Conservation (phyloP, 2,113 vertebrate species). For the Crotophaga sulcirostris region DNA sequence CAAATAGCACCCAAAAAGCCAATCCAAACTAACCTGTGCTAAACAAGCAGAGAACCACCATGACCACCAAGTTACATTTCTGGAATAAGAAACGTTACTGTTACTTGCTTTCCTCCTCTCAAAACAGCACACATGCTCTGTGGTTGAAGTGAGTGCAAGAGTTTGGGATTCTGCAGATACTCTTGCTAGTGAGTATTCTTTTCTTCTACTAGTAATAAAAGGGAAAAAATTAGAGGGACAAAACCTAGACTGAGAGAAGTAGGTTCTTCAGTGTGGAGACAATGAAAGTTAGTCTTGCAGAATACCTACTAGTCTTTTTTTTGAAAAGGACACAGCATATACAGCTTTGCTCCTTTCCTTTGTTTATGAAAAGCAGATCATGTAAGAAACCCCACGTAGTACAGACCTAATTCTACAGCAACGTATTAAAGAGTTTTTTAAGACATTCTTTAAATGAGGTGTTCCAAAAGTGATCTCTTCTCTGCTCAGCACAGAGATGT, state of each 20-base stretch:
- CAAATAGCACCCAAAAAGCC: neutral
- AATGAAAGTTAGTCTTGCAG: neutral
- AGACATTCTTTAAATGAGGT: neutral
- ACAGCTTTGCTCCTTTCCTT: neutral
- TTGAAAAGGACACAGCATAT: neutral
- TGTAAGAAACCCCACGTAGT: neutral
- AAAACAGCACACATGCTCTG: accelerated
- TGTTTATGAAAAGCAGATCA: neutral
- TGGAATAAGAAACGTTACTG: neutral
- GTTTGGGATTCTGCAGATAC: neutral
- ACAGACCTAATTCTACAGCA: neutral
- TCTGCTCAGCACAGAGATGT: accelerated
- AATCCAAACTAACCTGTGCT: neutral
- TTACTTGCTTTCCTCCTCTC: neutral
- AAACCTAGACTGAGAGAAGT: neutral
- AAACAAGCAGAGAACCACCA: neutral
- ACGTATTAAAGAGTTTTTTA: neutral
- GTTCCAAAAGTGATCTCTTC: neutral
- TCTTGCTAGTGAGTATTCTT: neutral
- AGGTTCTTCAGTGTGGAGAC: neutral
- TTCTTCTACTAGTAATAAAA: neutral
- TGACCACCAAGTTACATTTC: neutral
- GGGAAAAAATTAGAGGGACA: neutral
- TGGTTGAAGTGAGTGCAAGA: neutral
- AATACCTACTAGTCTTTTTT: neutral